phyloP scores from a whole-genome alignment of 2,797 vertebrate species.

The Acipenser ruthenus region DNA sequence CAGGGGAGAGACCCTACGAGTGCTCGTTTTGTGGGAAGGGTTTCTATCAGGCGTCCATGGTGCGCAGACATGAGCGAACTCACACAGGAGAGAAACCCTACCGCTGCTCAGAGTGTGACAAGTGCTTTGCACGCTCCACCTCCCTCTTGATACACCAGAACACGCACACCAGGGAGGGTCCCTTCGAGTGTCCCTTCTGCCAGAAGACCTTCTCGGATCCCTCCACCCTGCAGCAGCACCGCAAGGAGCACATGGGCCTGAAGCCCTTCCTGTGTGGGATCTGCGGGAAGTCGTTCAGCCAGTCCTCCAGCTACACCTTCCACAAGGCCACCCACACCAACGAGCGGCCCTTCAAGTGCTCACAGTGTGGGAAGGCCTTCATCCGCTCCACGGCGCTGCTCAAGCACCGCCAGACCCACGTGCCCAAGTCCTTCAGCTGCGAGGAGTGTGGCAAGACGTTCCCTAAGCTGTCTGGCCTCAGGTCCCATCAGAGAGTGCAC shows the following conservation, averaged over 20 bases:
- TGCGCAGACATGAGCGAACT: too few species aligned
- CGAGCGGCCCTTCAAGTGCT: conserved; percentile 61
- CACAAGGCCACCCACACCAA: conserved; percentile 59
- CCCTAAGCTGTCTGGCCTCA: conserved; percentile 51
- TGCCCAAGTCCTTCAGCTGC: conserved; percentile 49
- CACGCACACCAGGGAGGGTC: conserved; percentile 53
- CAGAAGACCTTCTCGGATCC: conserved; percentile 53
- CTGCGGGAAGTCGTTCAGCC: conserved; percentile 50
- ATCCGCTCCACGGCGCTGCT: conserved; percentile 59
- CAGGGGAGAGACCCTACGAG: too few species aligned
- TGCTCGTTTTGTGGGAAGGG: too few species aligned
- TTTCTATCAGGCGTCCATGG: too few species aligned
- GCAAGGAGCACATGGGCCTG: conserved; percentile 50
- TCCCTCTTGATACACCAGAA: conserved; percentile 42
- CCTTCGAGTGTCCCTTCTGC: conserved; percentile 54
- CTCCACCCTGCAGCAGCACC: conserved; percentile 55
- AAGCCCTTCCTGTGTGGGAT: conserved; percentile 52
- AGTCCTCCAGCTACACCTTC: conserved; percentile 16
- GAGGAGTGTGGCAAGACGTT: conserved; percentile 62
- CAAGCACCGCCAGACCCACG: conserved; percentile 64
- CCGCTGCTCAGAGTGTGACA: too few species aligned
- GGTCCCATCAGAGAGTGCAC: conserved; percentile 62
- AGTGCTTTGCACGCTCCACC: too few species aligned
- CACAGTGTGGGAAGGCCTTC: conserved; percentile 59
- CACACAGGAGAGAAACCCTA: too few species aligned